Conservation (phyloP, 1,140 invertebrate genomes). For the Glossosoma conforme region DNA sequence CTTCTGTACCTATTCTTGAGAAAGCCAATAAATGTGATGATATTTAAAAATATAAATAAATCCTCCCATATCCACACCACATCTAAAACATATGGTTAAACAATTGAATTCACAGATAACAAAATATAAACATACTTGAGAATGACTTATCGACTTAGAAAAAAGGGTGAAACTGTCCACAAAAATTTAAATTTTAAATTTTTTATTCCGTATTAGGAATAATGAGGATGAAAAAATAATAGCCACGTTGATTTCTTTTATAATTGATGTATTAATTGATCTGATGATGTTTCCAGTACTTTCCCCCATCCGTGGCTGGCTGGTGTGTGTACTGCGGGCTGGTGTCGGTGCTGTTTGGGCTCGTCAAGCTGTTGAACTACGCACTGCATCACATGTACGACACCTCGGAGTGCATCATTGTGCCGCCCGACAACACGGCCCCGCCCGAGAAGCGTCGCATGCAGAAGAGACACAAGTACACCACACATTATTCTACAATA, state of each 20-base stretch:
- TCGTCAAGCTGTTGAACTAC: slow-evolving; percentile 86
- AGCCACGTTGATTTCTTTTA: slow-evolving; percentile 20
- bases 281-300: slow-evolving; percentile 65
- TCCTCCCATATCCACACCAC: too few relatives aligned
- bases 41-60: too few relatives aligned
- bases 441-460: slow-evolving; percentile 26
- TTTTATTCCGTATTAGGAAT: slow-evolving; percentile 1
- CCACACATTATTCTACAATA: not conserved
- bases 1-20: too few relatives aligned
- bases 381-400: slow-evolving; percentile 94
- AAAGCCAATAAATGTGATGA: too few relatives aligned
- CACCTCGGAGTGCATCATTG: slow-evolving; percentile 78
- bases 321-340: slow-evolving; percentile 85
- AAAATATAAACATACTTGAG: too few relatives aligned
- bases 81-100: too few relatives aligned
- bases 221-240: not conserved
- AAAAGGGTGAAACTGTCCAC: too few relatives aligned
- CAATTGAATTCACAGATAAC: too few relatives aligned
- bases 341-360: slow-evolving; percentile 73
- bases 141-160: too few relatives aligned
- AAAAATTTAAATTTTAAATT: not conserved
- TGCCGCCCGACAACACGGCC: slow-evolving; percentile 32
- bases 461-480: slow-evolving; percentile 27
- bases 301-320: slow-evolving; percentile 73
- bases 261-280: not conserved